Conservation (phyloP, 2,113 vertebrate species). For the Phalacrocorax aristotelis region DNA sequence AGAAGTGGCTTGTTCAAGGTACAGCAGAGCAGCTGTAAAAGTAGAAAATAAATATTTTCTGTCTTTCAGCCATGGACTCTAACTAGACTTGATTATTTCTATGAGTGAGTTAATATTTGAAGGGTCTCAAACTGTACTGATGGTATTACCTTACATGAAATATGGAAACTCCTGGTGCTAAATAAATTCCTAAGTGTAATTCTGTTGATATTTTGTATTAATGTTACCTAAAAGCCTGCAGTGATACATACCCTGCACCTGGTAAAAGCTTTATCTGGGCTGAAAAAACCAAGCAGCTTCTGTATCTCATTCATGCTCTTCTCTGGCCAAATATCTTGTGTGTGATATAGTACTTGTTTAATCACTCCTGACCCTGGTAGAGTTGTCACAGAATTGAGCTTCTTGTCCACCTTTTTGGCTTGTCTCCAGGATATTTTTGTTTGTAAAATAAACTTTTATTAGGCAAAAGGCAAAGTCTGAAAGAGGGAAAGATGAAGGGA, state of each 20-base stretch:
- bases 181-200: not conserved
- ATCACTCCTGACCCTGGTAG: not conserved
- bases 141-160: not conserved
- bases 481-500: not conserved
- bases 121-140: not conserved
- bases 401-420: not conserved
- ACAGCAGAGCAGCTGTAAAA: not conserved
- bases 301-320: not conserved
- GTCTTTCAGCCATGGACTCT: not conserved
- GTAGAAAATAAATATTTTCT: not conserved
- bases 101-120: not conserved
- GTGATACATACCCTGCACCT: not conserved
- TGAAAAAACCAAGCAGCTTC: not conserved
- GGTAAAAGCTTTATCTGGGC: not conserved
- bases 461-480: not conserved
- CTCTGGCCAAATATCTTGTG: not conserved
- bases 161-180: not conserved
- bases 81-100: not conserved
- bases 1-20: not conserved
- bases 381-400: not conserved
- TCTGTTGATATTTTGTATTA: not conserved
- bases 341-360: not conserved
- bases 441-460: not conserved
- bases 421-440: not conserved
- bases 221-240: not conserved